Evolutionary conservation across 1,140 invertebrate species (phyloP).

Genomic region (Asobara japonica): DNA sequence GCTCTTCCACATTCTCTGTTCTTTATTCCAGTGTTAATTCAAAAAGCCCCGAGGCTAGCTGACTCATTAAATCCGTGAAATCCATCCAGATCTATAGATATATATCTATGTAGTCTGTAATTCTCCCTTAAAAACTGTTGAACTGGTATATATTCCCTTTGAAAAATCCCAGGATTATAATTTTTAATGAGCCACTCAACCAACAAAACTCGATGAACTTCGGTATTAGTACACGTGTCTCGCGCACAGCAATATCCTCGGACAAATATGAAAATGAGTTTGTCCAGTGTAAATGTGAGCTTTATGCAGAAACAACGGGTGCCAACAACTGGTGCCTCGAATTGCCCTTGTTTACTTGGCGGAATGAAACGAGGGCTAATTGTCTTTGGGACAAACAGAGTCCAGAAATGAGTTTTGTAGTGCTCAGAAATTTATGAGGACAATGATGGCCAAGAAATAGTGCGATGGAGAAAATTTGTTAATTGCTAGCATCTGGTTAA

Average conservation of each 20-base stretch:
- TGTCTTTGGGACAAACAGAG: not conserved
- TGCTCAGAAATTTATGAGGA: not conserved
- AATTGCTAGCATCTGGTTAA: too few relatives aligned
- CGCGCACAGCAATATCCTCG: not conserved
- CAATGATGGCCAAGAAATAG: not conserved
- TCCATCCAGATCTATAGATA: not conserved
- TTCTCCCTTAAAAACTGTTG: too few relatives aligned
- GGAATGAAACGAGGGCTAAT: not conserved
- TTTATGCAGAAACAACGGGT: not conserved
- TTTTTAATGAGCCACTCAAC: not conserved
- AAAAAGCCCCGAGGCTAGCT: not conserved
- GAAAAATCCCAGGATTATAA: not conserved
- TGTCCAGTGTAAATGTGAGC: not conserved
- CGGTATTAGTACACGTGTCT: not conserved
- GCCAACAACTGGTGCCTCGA: not conserved
- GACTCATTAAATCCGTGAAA: not conserved
- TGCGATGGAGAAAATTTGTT: not conserved
- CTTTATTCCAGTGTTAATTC: not conserved
- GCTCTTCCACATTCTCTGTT: not conserved
- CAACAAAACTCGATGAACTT: not conserved
- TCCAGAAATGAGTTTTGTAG: not conserved
- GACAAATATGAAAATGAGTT: constrained; percentile 11
- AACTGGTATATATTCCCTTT: not conserved
- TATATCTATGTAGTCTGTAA: too few relatives aligned
- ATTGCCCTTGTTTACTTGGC: not conserved